Conservation (phyloP, 2,888 invertebrate genomes). For the Orthonevra nobilis region DNA sequence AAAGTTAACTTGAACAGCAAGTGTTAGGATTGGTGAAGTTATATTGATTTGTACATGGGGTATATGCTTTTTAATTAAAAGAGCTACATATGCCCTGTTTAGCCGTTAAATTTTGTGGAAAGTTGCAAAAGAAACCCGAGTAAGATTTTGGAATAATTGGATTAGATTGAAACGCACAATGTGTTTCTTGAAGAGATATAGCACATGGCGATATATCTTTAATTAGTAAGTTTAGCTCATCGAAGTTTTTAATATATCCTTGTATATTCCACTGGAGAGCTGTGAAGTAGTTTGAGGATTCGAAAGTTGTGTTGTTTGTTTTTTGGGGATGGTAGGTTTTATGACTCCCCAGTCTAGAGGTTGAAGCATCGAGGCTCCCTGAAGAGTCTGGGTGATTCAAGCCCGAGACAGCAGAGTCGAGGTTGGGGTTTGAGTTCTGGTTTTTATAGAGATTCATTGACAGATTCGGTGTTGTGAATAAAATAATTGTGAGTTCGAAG, state of each 20-base stretch:
- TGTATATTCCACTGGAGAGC: slow-evolving; percentile 46
- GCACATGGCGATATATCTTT: not conserved
- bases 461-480: not conserved
- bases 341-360: not conserved
- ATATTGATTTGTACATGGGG: slow-evolving; percentile 4
- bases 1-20: slow-evolving; percentile 12
- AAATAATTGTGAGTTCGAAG: too few species aligned
- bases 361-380: not conserved
- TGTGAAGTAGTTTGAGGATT: too few species aligned
- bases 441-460: not conserved
- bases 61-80: slow-evolving; percentile 22
- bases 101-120: not conserved
- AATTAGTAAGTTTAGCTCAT: slow-evolving; percentile 27
- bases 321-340: not conserved
- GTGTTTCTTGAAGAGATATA: slow-evolving; percentile 44
- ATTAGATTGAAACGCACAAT: not conserved
- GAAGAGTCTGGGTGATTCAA: not conserved
- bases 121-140: slow-evolving; percentile 12
- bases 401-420: not conserved
- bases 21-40: not conserved
- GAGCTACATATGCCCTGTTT: slow-evolving; percentile 36
- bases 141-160: slow-evolving; percentile 26
- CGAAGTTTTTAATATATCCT: slow-evolving; percentile 25
- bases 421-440: not conserved
- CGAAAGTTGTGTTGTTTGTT: too few species aligned